Percentiles rank a stretch among this genome's conserved stretches.
phyloP scores from a whole-genome alignment of 2,113 vertebrate genomes.

The Rhadina sibilatrix region DNA sequence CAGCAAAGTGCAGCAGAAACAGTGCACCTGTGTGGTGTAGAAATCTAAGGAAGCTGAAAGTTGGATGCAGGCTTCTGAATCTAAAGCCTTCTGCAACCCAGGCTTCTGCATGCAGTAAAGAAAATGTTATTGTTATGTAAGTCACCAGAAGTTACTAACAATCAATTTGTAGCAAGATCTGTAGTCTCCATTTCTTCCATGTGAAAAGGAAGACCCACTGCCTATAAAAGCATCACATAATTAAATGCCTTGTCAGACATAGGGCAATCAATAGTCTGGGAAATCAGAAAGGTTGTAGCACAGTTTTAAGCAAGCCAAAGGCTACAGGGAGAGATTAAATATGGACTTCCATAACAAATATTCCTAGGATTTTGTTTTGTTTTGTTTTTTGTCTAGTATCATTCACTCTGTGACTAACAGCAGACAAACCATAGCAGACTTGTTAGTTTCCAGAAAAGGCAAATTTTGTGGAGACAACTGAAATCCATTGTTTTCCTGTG shows the following conservation, averaged over 20 bases:
- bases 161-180: neutral
- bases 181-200: neutral
- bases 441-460: neutral
- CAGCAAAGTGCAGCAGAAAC: neutral
- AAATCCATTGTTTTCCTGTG: neutral
- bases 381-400: neutral
- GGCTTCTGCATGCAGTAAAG: neutral
- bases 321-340: neutral
- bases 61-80: neutral
- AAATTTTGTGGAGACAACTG: neutral
- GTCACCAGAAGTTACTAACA: neutral
- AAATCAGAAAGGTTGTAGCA: neutral
- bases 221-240: neutral
- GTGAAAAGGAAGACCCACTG: neutral
- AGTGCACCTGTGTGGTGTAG: rapidly evolving
- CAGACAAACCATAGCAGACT: neutral
- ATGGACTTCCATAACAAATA: neutral
- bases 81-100: neutral
- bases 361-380: neutral
- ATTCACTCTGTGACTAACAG: neutral
- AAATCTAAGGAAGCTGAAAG: neutral
- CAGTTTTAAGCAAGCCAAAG: neutral
- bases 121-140: neutral
- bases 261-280: neutral
- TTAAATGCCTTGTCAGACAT: neutral